A percentile compares a stretch with the other conserved stretches of the same genome.
Evolutionary conservation across 2,113 vertebrate species (phyloP).

Genomic region (Delphinus delphis): DNA sequence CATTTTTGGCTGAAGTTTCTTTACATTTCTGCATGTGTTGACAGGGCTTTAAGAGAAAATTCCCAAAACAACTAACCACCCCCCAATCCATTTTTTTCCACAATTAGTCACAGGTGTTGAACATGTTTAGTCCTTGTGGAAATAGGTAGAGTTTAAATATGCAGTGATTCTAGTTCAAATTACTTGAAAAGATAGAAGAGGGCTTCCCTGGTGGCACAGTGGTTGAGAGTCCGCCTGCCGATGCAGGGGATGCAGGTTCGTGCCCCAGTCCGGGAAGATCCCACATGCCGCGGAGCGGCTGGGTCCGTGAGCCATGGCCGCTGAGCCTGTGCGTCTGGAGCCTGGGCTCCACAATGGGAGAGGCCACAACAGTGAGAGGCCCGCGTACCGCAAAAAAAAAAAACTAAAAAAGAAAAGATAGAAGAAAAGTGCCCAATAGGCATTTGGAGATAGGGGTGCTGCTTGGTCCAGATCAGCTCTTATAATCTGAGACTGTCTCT

Average conservation of each 20-base stretch:
- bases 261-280: no score
- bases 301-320: no score
- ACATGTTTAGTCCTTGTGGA: neutral
- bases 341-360: no score
- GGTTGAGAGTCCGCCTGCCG: no score
- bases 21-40: neutral
- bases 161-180: neutral
- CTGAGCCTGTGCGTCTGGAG: no score
- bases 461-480: neutral
- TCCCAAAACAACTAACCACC: neutral
- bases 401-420: neutral
- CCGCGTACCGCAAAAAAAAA: no score
- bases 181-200: neutral
- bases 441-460: neutral
- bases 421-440: neutral
- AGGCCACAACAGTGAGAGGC: no score
- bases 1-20: conserved; percentile 16
- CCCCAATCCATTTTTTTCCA: neutral
- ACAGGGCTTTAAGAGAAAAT: conserved; percentile 27
- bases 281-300: no score
- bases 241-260: no score
- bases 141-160: neutral
- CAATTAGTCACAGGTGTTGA: neutral
- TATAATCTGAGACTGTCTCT: conserved; percentile 3
- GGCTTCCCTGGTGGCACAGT: no score